These are phyloP conservation scores for Phortica okadai DNA, from an alignment of 2,888 invertebrate species.

Conservation along the genomic window DNA sequence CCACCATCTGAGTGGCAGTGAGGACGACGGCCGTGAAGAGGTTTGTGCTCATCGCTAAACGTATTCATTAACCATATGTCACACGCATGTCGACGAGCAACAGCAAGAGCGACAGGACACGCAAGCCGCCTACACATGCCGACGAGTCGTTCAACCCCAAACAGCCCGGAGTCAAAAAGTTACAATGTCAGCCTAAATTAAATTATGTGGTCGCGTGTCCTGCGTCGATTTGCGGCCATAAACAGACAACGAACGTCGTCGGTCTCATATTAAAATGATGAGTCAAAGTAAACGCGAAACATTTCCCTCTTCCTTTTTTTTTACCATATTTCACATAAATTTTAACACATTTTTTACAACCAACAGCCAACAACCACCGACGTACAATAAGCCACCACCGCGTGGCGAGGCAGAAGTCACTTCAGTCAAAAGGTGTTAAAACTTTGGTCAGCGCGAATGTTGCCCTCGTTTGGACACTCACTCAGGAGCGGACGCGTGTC, in stretches of 20 bases:
- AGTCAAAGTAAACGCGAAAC: constrained; percentile 13
- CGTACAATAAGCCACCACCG: background rate
- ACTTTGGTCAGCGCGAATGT: constrained; percentile 19
- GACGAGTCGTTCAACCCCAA: background rate
- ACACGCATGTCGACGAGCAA: constrained; percentile 58
- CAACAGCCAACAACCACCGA: background rate
- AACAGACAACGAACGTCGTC: background rate
- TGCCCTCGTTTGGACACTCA: background rate
- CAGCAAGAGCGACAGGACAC: constrained; percentile 26
- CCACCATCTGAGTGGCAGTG: background rate
- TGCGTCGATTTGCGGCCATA: constrained; percentile 46
- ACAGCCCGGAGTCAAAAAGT: constrained; percentile 18
- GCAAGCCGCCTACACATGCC: background rate
- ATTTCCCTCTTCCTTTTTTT: background rate
- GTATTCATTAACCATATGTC: constrained; percentile 70
- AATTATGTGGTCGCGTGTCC: constrained; percentile 69
- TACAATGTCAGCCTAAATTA: constrained; percentile 49
- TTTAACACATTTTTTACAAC: constrained; percentile 9
- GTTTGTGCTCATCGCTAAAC: constrained; percentile 62
- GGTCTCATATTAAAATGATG: constrained; percentile 20
- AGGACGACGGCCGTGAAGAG: background rate
- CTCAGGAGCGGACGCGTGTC: background rate
- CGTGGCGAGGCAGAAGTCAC: background rate
- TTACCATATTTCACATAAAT: constrained; percentile 21
- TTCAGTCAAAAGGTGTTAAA: constrained; percentile 29